Evolutionary conservation across 2,888 invertebrate genomes (phyloP).

Genomic region (Pterostichus madidus): DNA sequence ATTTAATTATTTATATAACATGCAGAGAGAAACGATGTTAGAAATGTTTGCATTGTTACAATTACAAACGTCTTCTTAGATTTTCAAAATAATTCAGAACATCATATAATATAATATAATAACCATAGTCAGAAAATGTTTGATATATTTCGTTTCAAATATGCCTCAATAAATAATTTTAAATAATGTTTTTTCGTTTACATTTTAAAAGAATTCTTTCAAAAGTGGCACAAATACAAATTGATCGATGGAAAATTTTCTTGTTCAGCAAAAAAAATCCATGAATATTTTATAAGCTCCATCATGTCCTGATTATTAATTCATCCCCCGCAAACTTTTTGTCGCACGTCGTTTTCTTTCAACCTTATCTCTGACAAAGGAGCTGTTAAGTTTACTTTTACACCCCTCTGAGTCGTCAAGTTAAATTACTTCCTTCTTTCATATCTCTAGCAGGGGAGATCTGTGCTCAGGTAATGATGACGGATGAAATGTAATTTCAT

Average conservation of each 20-base stretch:
- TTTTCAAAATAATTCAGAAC: too few species aligned
- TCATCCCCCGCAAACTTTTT: background rate
- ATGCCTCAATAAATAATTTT: too few species aligned
- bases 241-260: background rate
- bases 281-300: background rate
- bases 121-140: too few species aligned
- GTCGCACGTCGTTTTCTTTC: slow-evolving; percentile 5
- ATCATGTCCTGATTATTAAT: slow-evolving; percentile 2
- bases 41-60: too few species aligned
- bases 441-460: background rate
- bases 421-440: slow-evolving; percentile 1
- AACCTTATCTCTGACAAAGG: slow-evolving; percentile 1
- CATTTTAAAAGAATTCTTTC: too few species aligned
- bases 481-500: background rate
- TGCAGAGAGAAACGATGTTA: too few species aligned
- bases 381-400: slow-evolving; percentile 5
- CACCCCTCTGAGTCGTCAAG: background rate
- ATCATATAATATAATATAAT: too few species aligned
- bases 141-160: too few species aligned
- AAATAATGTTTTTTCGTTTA: too few species aligned
- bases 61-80: too few species aligned
- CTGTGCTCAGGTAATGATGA: background rate
- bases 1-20: too few species aligned
- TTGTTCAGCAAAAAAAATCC: background rate
- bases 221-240: background rate